These are phyloP conservation scores for Vulpes lagopus DNA, from an alignment of 2,113 vertebrate genomes.

Conservation along the genomic window DNA sequence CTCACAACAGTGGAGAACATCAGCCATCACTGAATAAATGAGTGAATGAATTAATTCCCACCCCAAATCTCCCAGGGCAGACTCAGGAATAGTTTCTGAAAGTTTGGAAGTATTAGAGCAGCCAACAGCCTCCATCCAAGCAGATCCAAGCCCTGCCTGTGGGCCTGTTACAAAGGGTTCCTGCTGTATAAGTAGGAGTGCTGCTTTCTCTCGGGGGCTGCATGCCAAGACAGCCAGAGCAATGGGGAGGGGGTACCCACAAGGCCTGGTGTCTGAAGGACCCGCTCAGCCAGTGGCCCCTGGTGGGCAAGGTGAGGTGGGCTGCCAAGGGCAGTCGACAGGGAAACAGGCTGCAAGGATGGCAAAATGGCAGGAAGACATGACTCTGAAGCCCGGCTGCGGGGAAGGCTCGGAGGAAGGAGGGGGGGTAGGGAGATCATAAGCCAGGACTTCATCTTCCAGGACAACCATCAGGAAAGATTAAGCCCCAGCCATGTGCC, in stretches of 20 bases:
- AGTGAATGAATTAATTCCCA: not conserved
- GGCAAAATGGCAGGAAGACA: conserved; percentile 83
- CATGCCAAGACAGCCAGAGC: not conserved
- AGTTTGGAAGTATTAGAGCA: not conserved
- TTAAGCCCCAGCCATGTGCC: rapidly evolving
- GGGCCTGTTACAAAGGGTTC: not conserved
- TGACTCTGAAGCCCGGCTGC: conserved; percentile 74
- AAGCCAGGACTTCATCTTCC: not conserved
- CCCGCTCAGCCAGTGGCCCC: not conserved
- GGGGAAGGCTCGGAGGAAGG: not conserved
- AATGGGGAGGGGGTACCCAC: rapidly evolving
- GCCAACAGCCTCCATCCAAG: not conserved
- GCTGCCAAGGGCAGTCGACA: rapidly evolving
- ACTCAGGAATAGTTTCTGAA: not conserved
- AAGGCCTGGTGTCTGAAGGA: not conserved
- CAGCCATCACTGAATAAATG: not conserved
- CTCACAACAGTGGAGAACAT: not conserved
- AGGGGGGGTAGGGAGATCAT: conserved; percentile 39
- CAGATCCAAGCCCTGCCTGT: not conserved
- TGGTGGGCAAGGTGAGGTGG: rapidly evolving
- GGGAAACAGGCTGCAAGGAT: conserved; percentile 85
- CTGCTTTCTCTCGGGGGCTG: not conserved
- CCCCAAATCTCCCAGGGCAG: not conserved
- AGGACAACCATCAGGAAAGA: not conserved
- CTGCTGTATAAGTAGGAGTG: not conserved